Base-by-base conservation (phyloP, 2,113 vertebrate genomes). In the Osmerus eperlanus region DNA sequence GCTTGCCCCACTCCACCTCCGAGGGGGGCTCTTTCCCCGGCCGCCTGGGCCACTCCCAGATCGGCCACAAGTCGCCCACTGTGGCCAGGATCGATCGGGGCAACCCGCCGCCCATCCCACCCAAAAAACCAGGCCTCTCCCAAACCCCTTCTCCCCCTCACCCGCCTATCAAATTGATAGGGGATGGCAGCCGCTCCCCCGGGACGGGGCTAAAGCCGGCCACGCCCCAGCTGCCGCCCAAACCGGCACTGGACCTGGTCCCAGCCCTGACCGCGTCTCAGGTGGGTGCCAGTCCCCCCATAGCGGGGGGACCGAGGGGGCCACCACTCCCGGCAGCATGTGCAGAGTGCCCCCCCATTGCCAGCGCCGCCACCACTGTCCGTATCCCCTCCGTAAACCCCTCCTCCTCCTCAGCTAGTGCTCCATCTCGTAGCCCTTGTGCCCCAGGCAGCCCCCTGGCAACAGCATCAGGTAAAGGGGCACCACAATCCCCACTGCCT, bases 401-500 rank as follows among this genome's bases (percentile, higher is more conserved):
- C 75, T 56, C 61, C 70, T 18, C 83, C 82, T 81, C 81, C 25
- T 87, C 78, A 90, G 86, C 94, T 97, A 96, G 94, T 89, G 90
- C 94, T 92, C 90, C 96, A 94, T 94, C 93, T 94, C 87, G 91
- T 98, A 97, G 92, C 88, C 89, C 95, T 92, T 87, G 94, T 91
- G 91, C 93, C 92, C 94, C 92, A 92, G 95, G 94, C 95, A 96
- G 94, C 92, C 93, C 95, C 92, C 95, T 98, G 97, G 97, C 96
- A 98, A 93, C 96, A 97, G 96, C 97, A 94, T 97, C 97, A 98
- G 97, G 97, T 99, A 99, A 98, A 93, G 92, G 92, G 94, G 90
- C 93, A 86, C 91, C 82, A 23, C 25, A 72, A 79, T 83, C 79
- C 77, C 36, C 66, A 23, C 84, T 87, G 78, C 83, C 84, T 83